Evolutionary conservation across 2,888 invertebrate species (phyloP).

Genomic region (Stenoptilia bipunctidactyla): DNA sequence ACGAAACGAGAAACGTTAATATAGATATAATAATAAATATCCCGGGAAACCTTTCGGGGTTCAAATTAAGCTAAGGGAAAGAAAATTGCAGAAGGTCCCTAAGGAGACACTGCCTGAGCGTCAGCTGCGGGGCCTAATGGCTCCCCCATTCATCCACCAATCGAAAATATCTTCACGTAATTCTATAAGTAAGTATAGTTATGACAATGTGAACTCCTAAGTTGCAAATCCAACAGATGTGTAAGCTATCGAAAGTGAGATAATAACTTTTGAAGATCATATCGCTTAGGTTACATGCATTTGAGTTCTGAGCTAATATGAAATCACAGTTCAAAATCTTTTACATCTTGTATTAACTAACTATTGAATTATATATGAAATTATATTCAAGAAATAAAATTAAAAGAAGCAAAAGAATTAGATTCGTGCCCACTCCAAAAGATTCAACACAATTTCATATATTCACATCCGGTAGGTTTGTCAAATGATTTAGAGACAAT

Average conservation of each 20-base stretch:
- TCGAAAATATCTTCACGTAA: constrained; percentile 19
- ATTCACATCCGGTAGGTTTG: constrained; percentile 32
- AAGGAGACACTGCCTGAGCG: constrained; percentile 44
- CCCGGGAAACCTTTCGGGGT: constrained; percentile 57
- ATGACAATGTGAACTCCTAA: neutral
- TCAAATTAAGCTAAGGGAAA: constrained; percentile 66
- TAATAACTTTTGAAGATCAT: too few species aligned
- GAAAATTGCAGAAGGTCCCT: constrained; percentile 62
- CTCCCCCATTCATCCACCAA: constrained; percentile 62
- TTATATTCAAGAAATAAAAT: too few species aligned
- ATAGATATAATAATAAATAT: constrained; percentile 70
- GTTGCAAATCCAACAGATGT: constrained; percentile 6
- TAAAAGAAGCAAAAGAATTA: too few species aligned
- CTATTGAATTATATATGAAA: too few species aligned
- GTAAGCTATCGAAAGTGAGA: neutral
- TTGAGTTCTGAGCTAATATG: too few species aligned
- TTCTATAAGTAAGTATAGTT: constrained; percentile 11
- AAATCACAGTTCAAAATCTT: too few species aligned
- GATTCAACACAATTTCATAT: constrained; percentile 25
- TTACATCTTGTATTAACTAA: too few species aligned
- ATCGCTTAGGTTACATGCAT: too few species aligned
- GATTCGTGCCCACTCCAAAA: constrained; percentile 27
- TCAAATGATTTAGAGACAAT: constrained; percentile 43
- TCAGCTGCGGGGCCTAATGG: constrained; percentile 64
- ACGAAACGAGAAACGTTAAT: constrained; percentile 51